These are phyloP conservation scores for Escarpia spicata DNA, from an alignment of 2,888 invertebrate genomes.

Conservation along the genomic window DNA sequence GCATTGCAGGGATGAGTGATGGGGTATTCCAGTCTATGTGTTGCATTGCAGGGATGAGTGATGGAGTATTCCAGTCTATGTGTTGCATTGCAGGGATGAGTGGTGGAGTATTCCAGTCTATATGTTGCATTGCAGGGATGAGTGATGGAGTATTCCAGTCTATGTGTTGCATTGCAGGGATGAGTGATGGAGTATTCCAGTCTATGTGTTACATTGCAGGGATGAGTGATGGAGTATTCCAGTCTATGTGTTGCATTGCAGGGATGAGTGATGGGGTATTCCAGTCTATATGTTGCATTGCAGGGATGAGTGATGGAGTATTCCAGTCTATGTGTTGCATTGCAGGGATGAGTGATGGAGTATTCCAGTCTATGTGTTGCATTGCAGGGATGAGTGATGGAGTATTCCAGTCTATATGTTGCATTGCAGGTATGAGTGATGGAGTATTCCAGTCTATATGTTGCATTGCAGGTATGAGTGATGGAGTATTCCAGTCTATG, in stretches of 20 bases:
- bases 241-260: not conserved
- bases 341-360: conserved; percentile 47
- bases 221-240: no score
- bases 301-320: not conserved
- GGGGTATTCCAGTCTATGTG: not conserved
- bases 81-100: conserved; percentile 50
- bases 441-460: no score
- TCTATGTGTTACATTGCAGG: no score
- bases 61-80: not conserved
- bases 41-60: not conserved
- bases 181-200: no score
- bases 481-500: no score
- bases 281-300: not conserved
- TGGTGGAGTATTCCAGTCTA: no score
- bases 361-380: no score
- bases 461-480: no score
- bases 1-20: not conserved
- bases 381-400: conserved; percentile 75
- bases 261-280: not conserved
- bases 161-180: no score
- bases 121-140: conserved; percentile 67
- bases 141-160: conserved; percentile 70
- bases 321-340: conserved; percentile 32
- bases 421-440: no score
- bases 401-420: conserved; percentile 35